Conservation (phyloP, 2,888 invertebrate species). For the Monopis laevigella region DNA sequence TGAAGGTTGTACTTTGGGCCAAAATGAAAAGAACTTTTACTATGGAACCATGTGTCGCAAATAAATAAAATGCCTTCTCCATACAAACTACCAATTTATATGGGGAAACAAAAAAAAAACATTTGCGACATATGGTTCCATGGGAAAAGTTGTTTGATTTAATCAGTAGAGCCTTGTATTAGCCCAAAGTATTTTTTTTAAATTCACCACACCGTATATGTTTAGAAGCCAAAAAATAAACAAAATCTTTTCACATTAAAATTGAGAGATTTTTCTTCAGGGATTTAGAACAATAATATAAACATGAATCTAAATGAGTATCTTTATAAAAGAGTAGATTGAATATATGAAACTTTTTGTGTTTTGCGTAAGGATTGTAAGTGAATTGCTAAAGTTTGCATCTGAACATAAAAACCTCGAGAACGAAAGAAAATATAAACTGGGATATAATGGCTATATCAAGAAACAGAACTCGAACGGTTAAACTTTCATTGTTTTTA, state of each 20-base stretch:
- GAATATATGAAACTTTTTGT: conserved; percentile 61
- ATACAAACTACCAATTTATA: no score
- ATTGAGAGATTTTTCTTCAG: conserved; percentile 24
- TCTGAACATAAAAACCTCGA: conserved; percentile 59
- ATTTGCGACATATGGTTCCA: no score
- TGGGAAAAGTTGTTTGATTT: no score
- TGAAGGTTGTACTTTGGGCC: no score
- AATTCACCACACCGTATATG: no score
- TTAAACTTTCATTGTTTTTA: no score
- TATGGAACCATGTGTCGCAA: no score
- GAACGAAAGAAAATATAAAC: conserved; percentile 41
- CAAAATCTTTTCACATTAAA: conserved; percentile 8
- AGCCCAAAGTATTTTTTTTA: no score
- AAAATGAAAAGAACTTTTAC: no score
- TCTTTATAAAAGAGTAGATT: conserved; percentile 59
- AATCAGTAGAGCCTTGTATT: no score
- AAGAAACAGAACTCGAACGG: background rate
- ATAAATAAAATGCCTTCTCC: no score
- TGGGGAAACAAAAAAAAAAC: no score
- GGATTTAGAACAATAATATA: conserved; percentile 56
- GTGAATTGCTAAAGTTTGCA: conserved; percentile 67
- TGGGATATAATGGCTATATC: conserved; percentile 35
- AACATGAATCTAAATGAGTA: conserved; percentile 58
- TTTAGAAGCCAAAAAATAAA: background rate
- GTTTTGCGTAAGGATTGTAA: conserved; percentile 64